Evolutionary conservation across 2,888 invertebrate genomes (phyloP).

Genomic region (Acleris laterana): DNA sequence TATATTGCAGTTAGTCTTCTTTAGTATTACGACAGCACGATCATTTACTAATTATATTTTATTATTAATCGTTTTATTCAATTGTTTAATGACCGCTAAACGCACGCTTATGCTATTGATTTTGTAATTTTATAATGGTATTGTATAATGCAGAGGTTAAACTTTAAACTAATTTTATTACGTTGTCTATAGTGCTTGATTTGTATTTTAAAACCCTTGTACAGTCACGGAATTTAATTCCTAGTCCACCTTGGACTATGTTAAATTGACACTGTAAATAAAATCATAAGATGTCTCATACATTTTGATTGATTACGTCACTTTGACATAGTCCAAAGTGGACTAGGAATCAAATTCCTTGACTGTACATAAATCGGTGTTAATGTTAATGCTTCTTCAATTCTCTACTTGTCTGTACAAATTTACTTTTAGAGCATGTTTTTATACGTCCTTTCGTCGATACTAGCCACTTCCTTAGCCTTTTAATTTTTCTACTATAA

Average conservation of each 20-base stretch:
- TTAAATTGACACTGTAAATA: too few species aligned
- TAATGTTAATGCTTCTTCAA: constrained; percentile 18
- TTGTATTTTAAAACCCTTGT: constrained; percentile 2
- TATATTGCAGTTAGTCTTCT: too few species aligned
- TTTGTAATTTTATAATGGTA: not conserved
- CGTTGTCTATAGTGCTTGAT: constrained; percentile 5
- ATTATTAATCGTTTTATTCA: constrained; percentile 12
- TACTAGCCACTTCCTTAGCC: not conserved
- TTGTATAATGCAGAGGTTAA: not conserved
- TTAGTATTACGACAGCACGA: not conserved
- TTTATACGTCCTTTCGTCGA: not conserved
- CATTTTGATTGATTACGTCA: too few species aligned
- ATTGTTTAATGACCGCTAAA: not conserved
- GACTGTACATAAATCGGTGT: constrained; percentile 6
- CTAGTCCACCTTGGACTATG: too few species aligned
- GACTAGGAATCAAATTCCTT: too few species aligned
- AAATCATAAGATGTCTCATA: too few species aligned
- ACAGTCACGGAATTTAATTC: not conserved
- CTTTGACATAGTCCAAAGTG: too few species aligned
- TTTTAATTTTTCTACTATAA: too few species aligned
- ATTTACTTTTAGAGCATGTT: not conserved
- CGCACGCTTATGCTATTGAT: constrained; percentile 18
- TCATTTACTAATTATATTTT: constrained; percentile 22
- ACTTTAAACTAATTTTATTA: not conserved
- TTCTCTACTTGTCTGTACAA: not conserved